Evolutionary conservation across 2,797 vertebrate species (phyloP).

Genomic region (Nannoperca obscura): DNA sequence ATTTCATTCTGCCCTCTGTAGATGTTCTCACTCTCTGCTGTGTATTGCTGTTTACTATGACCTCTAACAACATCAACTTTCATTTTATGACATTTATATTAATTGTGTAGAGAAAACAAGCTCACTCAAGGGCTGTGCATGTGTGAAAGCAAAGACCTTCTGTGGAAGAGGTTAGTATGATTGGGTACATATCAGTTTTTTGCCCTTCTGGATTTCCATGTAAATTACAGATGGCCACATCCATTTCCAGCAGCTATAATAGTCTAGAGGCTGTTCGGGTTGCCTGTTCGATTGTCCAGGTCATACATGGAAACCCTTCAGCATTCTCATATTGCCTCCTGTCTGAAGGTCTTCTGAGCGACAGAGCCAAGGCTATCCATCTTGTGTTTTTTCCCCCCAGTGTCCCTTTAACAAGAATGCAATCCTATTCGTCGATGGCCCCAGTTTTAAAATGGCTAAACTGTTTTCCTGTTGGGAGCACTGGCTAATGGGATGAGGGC

Average conservation of each 20-base stretch:
- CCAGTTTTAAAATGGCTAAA: slow-evolving; percentile 44
- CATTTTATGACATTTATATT: slow-evolving; percentile 5
- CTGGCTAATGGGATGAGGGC: slow-evolving; percentile 22
- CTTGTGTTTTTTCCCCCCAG: slow-evolving; percentile 21
- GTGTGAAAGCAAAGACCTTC: not conserved
- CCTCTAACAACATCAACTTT: slow-evolving; percentile 3
- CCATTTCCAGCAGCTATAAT: slow-evolving; percentile 18
- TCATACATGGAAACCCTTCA: slow-evolving; percentile 19
- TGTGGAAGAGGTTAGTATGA: not conserved
- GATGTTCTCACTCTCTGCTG: not conserved
- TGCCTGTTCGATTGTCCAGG: slow-evolving; percentile 22
- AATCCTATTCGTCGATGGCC: slow-evolving; percentile 18
- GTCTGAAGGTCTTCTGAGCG: slow-evolving; percentile 26
- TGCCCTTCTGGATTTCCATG: slow-evolving; percentile 38
- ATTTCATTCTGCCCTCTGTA: not conserved
- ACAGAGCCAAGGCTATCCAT: slow-evolving; percentile 22
- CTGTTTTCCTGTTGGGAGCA: slow-evolving; percentile 32
- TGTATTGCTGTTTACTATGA: slow-evolving; percentile 2
- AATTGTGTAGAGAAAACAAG: slow-evolving; percentile 5
- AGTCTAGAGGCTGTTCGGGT: slow-evolving; percentile 8
- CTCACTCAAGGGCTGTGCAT: not conserved
- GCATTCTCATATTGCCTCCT: slow-evolving; percentile 37
- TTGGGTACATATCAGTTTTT: not conserved
- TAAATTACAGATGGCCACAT: slow-evolving; percentile 21
- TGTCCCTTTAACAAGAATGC: slow-evolving; percentile 10